A percentile compares a stretch with the other conserved stretches of the same genome.
phyloP scores from a whole-genome alignment of 1,140 invertebrate genomes.

The Monomorium pharaonis region DNA sequence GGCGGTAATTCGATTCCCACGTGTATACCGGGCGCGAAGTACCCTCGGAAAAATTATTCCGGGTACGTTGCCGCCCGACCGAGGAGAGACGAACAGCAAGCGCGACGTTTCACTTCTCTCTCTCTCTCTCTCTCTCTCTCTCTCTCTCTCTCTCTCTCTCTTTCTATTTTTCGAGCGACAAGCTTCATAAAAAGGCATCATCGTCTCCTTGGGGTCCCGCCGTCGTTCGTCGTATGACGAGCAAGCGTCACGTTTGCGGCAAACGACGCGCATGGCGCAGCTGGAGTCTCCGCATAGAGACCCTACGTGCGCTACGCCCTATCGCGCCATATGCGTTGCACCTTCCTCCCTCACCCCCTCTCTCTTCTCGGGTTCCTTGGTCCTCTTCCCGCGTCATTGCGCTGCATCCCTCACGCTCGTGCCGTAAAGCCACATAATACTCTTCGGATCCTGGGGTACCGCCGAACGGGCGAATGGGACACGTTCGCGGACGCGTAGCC shows the following conservation, averaged over 20 bases:
- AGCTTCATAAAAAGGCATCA: slow-evolving; percentile 73
- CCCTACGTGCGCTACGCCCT: slow-evolving; percentile 75
- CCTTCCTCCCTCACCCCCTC: neutral
- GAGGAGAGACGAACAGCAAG: neutral
- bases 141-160: slow-evolving; percentile 10
- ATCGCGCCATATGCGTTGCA: slow-evolving; percentile 73
- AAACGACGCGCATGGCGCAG: slow-evolving; percentile 82
- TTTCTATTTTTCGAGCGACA: neutral
- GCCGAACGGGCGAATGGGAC: slow-evolving; percentile 72
- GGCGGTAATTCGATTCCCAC: slow-evolving; percentile 54
- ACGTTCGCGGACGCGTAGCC: slow-evolving; percentile 74
- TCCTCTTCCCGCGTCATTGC: slow-evolving; percentile 1
- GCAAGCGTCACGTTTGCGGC: slow-evolving; percentile 80
- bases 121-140: neutral
- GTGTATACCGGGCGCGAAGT: slow-evolving; percentile 27
- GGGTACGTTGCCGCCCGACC: slow-evolving; percentile 19
- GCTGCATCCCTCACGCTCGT: slow-evolving; percentile 51
- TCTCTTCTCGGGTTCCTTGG: neutral
- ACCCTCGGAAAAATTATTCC: slow-evolving; percentile 53
- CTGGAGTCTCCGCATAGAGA: slow-evolving; percentile 79
- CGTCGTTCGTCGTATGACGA: slow-evolving; percentile 67
- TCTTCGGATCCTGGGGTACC: slow-evolving; percentile 70
- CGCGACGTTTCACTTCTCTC: slow-evolving; percentile 50
- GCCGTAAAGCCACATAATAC: slow-evolving; percentile 73
- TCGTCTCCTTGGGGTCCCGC: slow-evolving; percentile 37